Percentiles rank a stretch among this genome's conserved stretches.
phyloP scores from a whole-genome alignment of 2,888 invertebrate species.

The Nysson spinosus region DNA sequence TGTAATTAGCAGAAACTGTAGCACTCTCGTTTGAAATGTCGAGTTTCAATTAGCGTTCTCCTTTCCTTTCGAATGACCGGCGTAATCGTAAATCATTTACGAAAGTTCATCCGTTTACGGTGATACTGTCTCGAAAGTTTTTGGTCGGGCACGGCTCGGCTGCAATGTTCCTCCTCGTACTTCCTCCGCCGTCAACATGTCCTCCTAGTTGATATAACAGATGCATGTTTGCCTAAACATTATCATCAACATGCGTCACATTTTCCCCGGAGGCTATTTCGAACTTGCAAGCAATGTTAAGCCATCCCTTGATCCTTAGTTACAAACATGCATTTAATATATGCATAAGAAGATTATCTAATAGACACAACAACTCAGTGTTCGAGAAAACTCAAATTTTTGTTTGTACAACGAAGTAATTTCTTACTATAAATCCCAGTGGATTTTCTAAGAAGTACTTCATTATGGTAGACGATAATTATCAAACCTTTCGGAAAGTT shows the following conservation, averaged over 20 bases:
- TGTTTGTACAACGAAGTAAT: too few relatives aligned
- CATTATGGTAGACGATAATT: too few relatives aligned
- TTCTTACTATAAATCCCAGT: too few relatives aligned
- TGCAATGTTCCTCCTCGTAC: constrained; percentile 36
- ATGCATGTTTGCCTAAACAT: constrained; percentile 49
- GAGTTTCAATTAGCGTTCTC: constrained; percentile 54
- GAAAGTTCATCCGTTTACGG: constrained; percentile 40
- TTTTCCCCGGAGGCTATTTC: constrained; percentile 12
- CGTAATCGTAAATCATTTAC: constrained; percentile 54
- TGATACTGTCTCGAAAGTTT: constrained; percentile 58
- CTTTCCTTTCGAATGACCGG: constrained; percentile 32
- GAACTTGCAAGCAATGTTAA: constrained; percentile 25
- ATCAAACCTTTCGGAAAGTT: too few relatives aligned
- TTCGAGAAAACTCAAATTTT: too few relatives aligned
- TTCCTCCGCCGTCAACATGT: constrained; percentile 44
- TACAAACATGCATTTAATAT: constrained; percentile 26
- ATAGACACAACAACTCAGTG: too few relatives aligned
- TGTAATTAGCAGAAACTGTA: constrained; percentile 42
- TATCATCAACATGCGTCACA: constrained; percentile 31
- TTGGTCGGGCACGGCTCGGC: constrained; percentile 38
- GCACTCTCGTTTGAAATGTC: constrained; percentile 23
- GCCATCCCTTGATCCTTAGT: constrained; percentile 17
- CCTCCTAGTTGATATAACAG: constrained; percentile 37
- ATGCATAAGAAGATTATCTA: neutral
- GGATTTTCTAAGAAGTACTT: too few relatives aligned